A percentile compares a stretch with the other conserved stretches of the same genome.
phyloP scores from a whole-genome alignment of 2,113 vertebrate species.

The Brachyhypopomus occidentalis region DNA sequence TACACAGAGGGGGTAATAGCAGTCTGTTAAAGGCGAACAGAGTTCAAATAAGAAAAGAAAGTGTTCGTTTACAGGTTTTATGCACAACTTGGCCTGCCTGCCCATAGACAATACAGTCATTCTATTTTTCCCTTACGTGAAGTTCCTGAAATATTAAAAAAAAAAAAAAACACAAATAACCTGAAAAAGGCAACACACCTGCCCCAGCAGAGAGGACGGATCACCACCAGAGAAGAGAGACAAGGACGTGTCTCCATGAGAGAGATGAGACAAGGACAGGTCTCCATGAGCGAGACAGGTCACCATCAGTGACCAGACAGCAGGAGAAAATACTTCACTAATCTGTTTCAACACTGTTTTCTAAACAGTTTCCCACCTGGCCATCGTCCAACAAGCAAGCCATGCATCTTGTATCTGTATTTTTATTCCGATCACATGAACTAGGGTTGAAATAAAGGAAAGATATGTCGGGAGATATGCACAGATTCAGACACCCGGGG shows the following conservation, averaged over 20 bases:
- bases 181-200: not conserved
- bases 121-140: slow-evolving; percentile 24
- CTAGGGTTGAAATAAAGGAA: not conserved
- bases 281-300: not conserved
- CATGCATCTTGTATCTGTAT: not conserved
- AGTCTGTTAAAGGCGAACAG: not conserved
- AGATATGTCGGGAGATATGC: not conserved
- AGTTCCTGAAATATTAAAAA: not conserved
- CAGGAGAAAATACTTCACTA: no score
- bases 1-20: no score
- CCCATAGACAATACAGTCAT: not conserved
- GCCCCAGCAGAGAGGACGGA: not conserved
- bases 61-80: not conserved
- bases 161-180: not conserved
- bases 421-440: not conserved
- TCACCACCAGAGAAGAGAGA: no score
- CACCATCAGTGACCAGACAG: no score
- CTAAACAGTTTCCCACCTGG: not conserved
- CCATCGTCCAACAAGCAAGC: not conserved
- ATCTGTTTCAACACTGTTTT: not conserved
- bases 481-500: not conserved
- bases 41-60: not conserved
- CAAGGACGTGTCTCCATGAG: not conserved
- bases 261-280: not conserved
- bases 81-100: not conserved